phyloP scores from a whole-genome alignment of 2,113 vertebrate genomes.

The Electrona antarctica region DNA sequence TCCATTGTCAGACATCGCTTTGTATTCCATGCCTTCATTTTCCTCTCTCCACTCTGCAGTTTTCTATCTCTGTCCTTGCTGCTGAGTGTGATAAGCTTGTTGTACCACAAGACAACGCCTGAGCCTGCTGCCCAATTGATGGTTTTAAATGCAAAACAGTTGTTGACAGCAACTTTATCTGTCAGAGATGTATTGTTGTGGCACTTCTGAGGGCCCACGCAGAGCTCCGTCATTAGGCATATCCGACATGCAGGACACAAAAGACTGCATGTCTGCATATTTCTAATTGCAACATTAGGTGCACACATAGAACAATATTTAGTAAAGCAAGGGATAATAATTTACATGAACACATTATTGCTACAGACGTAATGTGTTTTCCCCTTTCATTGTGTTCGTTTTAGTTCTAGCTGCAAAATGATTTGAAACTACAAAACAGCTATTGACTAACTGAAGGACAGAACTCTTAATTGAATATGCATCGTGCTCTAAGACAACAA shows the following conservation, averaged over 20 bases:
- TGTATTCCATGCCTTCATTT: constrained; percentile 25
- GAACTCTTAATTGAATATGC: too few relatives aligned
- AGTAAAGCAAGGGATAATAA: too few relatives aligned
- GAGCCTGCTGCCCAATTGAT: constrained; percentile 9
- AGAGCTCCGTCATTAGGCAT: neutral
- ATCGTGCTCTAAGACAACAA: too few relatives aligned
- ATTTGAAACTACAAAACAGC: too few relatives aligned
- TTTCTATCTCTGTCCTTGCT: constrained; percentile 26
- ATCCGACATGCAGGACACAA: neutral
- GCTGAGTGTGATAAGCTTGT: constrained; percentile 21
- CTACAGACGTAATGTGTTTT: too few relatives aligned
- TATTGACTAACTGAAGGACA: too few relatives aligned
- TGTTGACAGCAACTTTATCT: neutral
- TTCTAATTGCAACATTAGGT: too few relatives aligned
- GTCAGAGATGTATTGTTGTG: neutral
- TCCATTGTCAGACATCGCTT: constrained; percentile 17
- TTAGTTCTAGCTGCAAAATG: too few relatives aligned
- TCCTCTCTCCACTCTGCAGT: constrained; percentile 16
- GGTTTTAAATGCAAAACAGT: constrained; percentile 14
- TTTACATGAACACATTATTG: too few relatives aligned
- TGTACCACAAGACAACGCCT: constrained; percentile 7
- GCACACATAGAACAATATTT: too few relatives aligned
- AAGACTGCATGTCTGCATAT: too few relatives aligned
- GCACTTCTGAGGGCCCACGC: neutral
- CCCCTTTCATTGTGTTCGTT: too few relatives aligned